Evolutionary conservation across 2,797 vertebrate species (phyloP).

Genomic region (Paramormyrops hopkinsi): DNA sequence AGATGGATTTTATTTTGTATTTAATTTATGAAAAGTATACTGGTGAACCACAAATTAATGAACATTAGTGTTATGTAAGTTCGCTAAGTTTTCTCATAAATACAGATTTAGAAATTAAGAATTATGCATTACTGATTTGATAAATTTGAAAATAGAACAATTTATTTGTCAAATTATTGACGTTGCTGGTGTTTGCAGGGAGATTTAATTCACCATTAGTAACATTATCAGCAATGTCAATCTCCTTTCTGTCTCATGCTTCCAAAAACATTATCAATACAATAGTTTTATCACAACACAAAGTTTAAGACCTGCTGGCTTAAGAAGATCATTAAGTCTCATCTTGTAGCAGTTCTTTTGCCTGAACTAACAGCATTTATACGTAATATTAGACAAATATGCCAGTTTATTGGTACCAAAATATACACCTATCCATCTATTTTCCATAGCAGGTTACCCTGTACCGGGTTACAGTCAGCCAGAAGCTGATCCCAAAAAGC

Average conservation of each 20-base stretch:
- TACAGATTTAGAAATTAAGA: not conserved
- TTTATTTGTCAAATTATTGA: not conserved
- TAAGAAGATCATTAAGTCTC: not conserved
- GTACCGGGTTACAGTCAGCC: not conserved
- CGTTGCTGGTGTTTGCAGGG: not conserved
- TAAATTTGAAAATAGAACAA: not conserved
- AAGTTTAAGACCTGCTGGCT: not conserved
- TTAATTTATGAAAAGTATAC: constrained; percentile 4
- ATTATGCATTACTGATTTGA: not conserved
- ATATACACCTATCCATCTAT: not conserved
- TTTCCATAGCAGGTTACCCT: not conserved
- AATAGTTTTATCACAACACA: not conserved
- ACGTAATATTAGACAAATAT: not conserved
- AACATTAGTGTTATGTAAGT: not conserved
- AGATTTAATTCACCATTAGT: not conserved
- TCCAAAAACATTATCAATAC: not conserved
- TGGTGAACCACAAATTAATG: not conserved
- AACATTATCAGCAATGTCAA: not conserved
- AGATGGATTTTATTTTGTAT: constrained; percentile 7
- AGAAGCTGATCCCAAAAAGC: not conserved
- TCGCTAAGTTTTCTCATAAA: not conserved
- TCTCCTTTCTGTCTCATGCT: not conserved
- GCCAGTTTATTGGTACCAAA: not conserved
- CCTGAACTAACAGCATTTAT: not conserved
- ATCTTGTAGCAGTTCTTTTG: not conserved